Evolutionary conservation across 2,113 vertebrate species (phyloP), one percentile per base, ranked within the genome.

Genomic region (Campylomormyrus tamandua): DNA sequence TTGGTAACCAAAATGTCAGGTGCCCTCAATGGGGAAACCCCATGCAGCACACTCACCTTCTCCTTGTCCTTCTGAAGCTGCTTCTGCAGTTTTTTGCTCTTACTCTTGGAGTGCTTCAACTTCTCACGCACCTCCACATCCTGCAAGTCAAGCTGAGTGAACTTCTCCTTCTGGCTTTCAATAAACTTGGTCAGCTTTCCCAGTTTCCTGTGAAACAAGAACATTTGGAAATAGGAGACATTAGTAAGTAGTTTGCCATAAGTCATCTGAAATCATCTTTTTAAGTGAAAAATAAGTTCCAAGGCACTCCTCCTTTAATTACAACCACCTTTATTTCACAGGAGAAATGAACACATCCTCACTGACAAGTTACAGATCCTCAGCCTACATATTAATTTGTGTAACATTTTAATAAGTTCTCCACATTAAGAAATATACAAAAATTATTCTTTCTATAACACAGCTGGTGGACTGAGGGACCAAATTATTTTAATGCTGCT

Each of bases 91-190:
- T 98, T 98, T 95, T 98, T 99, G 89, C 93, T 95, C 92, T 98
- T 98, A 95, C 95, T 97, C 93, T 97, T 97, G 89, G 94, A 95
- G 93, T 99, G 95, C 93, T 99, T 99, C 86, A 98, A 94, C 91
- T 97, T 98, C 95, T 99, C 98, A n/a, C 98, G 97, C 91, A 96
- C 95, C 95, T 98, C 97, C 92, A 99, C 97, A 88, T 99, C 98
- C 92, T 99, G 96, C 94, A 99, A 95, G 93, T 99, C 98, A 92
- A 99, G 92, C 93, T 98, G 95, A 91, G 95, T 97, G 94, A 98
- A 99, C 94, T 98, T 97, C 93, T 97, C 96, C 94, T 99, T 99
- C 83, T 96, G 97, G 88, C 97, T 95, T 89, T 98, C 97, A 85
- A 99, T 95, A 89, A 95, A 97, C 91, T 96, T 96, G 83, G 94